These are phyloP conservation scores for Clanis bilineata DNA, from an alignment of 2,888 invertebrate genomes.

Conservation along the genomic window DNA sequence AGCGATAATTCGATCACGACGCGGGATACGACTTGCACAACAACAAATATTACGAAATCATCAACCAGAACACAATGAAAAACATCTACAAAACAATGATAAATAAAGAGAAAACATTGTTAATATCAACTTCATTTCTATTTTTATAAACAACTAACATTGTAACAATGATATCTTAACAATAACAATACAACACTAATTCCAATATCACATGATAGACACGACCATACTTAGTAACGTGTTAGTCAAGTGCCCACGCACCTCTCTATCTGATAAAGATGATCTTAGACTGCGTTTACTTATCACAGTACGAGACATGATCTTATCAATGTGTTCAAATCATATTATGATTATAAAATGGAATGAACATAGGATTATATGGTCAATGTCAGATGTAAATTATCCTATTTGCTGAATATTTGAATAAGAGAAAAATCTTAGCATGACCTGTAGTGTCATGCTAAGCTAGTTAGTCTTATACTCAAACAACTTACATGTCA, in stretches of 20 bases:
- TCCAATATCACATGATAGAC: slow-evolving; percentile 29
- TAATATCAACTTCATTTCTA: background rate
- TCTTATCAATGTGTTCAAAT: slow-evolving; percentile 27
- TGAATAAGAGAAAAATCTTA: too few species aligned
- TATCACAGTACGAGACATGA: slow-evolving; percentile 22
- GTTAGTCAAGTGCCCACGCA: slow-evolving; percentile 20
- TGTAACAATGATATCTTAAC: background rate
- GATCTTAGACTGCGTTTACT: slow-evolving; percentile 26
- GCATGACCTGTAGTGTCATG: too few species aligned
- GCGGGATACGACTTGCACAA: too few species aligned
- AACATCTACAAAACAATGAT: background rate
- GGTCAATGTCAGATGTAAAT: too few species aligned
- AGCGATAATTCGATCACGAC: too few species aligned
- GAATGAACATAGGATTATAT: too few species aligned
- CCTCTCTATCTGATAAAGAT: slow-evolving; percentile 27
- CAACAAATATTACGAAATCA: too few species aligned
- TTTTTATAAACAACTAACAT: slow-evolving; percentile 11
- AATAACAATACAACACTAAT: slow-evolving; percentile 20
- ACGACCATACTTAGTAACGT: slow-evolving; percentile 18
- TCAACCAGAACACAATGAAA: too few species aligned
- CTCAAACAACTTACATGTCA: too few species aligned
- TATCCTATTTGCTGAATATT: too few species aligned
- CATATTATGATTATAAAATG: slow-evolving; percentile 16
- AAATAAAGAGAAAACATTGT: background rate
- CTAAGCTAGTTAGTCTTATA: too few species aligned